Percentiles rank a stretch among this genome's conserved stretches.
These are phyloP conservation scores for Falco columbarius DNA, from an alignment of 2,797 vertebrate genomes.

Conservation along the genomic window DNA sequence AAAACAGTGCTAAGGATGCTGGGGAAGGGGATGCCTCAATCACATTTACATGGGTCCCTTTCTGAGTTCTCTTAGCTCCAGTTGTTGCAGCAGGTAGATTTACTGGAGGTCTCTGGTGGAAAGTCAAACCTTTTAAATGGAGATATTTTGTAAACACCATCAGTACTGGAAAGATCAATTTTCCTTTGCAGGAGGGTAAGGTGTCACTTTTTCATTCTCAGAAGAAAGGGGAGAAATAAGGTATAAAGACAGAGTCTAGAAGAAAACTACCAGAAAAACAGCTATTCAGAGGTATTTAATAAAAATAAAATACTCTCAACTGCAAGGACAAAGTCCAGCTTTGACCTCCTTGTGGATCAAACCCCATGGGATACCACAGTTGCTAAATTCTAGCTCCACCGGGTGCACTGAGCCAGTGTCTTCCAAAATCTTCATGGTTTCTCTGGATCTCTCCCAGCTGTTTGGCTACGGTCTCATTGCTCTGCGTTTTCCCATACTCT, in stretches of 20 bases:
- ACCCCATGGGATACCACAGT: not conserved
- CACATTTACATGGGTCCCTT: slow-evolving; percentile 7
- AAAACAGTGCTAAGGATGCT: not conserved
- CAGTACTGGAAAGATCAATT: slow-evolving; percentile 42
- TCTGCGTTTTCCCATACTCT: not conserved
- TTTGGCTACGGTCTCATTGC: not conserved
- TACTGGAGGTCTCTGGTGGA: slow-evolving; percentile 42
- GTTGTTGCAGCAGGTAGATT: not conserved
- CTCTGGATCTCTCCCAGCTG: not conserved
- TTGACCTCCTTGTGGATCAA: not conserved
- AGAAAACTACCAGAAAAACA: not conserved
- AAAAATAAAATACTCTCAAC: not conserved
- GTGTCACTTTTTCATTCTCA: not conserved
- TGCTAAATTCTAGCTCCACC: not conserved
- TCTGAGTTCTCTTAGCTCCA: not conserved
- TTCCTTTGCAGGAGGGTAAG: not conserved
- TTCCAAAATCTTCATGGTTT: not conserved
- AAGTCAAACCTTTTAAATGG: slow-evolving; percentile 50
- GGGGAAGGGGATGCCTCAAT: not conserved
- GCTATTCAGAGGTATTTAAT: not conserved
- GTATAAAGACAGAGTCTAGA: not conserved
- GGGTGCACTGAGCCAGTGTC: not conserved
- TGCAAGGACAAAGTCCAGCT: not conserved
- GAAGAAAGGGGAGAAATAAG: not conserved
- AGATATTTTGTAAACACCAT: slow-evolving; percentile 48